These are phyloP conservation scores for Trimorus sp. DNA, from an alignment of 2,888 invertebrate species.

Conservation along the genomic window DNA sequence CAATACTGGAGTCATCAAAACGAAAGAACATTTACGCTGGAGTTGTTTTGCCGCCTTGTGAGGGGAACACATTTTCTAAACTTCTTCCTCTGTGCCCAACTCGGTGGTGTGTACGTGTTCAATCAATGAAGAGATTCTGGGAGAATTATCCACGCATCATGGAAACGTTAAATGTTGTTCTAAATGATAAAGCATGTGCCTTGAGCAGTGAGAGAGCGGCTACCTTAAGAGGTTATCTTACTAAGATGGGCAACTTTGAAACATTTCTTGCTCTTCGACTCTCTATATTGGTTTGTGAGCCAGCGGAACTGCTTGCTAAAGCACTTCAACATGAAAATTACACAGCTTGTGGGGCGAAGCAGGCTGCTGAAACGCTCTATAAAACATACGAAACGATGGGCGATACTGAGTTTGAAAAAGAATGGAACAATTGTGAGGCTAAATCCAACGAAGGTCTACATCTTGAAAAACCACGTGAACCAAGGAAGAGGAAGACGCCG, in stretches of 20 bases:
- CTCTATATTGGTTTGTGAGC: not conserved
- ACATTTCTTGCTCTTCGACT: not conserved
- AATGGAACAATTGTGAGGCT: not conserved
- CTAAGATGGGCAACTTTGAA: not conserved
- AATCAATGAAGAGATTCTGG: not conserved
- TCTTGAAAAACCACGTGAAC: not conserved
- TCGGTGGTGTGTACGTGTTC: not conserved
- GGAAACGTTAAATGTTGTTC: not conserved
- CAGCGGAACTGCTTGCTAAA: constrained; percentile 2
- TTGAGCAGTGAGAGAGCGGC: not conserved
- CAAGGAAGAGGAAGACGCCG: not conserved
- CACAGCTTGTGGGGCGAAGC: not conserved
- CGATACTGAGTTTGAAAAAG: not conserved
- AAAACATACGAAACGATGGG: not conserved
- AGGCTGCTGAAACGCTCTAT: not conserved
- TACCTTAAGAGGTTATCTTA: no score
- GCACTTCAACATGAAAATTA: not conserved
- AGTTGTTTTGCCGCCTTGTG: not conserved
- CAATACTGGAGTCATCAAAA: constrained; percentile 2
- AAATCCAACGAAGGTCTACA: not conserved
- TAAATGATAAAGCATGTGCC: not conserved
- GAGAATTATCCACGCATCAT: not conserved
- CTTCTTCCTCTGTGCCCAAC: not conserved
- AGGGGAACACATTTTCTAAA: not conserved
- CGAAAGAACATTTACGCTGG: not conserved